Evolutionary conservation across 2,797 vertebrate genomes (phyloP), one percentile per base, ranked within the genome.

Genomic region (Aeoliscus strigatus): DNA sequence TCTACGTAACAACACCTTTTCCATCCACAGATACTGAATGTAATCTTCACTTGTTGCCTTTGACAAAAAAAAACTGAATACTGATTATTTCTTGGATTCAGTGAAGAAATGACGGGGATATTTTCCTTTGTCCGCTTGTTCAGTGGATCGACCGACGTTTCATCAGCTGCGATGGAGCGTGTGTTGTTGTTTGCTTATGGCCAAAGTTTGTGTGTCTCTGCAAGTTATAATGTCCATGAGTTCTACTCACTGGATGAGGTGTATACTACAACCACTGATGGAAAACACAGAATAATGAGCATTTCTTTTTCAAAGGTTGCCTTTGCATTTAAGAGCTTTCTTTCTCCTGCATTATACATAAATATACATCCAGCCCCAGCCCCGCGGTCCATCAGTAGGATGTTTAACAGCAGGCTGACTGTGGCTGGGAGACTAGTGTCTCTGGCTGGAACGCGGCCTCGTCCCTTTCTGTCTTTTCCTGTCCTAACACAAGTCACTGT

Each of bases 401-500:
- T 87, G 86, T 86, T 85, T 87, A 86, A 82, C 74, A 82, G 43
- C 80, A 88, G 80, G 75, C 82, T 86, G 82, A 82, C 75, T 82
- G 28, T 26, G 28, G 84, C 84, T 83, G 82, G 81, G 72, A 84
- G 75, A 79, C 72, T 74, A 44, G 60, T 81, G 81, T 75, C 80
- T 83, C 74, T 83, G 86, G 85, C 85, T 85, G 80, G 76, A 86
- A 83, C 76, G 67, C 51, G 49, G 76, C 66, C 60, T 37, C 85
- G 88, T 91, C 88, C 90, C 77, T 1, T 59, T 83, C 67, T 75
- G 44, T 75, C 61, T 50, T 53, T 45, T 90, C 82, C 89, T 82
- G 3, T 70, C 83, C 70, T 73, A 77, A 73, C 80, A 77, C 79
- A 59, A 54, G 75, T 49, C 73, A 66, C 70, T 93, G 93, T 96